These are phyloP conservation scores for Alexandromys fortis DNA, from an alignment of 2,113 vertebrate species.

Conservation along the genomic window DNA sequence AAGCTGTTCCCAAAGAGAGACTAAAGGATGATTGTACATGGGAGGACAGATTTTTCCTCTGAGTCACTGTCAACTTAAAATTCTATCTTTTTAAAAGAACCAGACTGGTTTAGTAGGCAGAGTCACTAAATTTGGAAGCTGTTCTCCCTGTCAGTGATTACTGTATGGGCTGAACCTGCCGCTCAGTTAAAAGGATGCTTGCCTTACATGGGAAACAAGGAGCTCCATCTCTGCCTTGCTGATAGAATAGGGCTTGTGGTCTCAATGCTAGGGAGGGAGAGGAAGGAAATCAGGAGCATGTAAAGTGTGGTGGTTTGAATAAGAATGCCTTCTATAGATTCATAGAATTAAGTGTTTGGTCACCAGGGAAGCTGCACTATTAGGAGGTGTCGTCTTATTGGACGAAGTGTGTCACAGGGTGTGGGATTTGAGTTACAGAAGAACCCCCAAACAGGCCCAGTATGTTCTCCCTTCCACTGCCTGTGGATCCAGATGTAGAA, in stretches of 20 bases:
- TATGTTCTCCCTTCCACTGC: no score
- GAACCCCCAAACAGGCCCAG: no score
- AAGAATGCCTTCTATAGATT: background rate
- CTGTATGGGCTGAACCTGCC: background rate
- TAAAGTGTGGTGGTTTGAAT: background rate
- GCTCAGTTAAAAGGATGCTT: background rate
- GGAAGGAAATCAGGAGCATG: background rate
- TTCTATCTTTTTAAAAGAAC: background rate
- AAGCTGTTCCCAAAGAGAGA: background rate
- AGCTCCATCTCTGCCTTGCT: background rate
- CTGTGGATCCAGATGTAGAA: background rate
- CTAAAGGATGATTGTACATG: background rate
- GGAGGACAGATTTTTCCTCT: background rate
- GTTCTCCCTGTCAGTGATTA: background rate
- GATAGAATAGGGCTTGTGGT: background rate
- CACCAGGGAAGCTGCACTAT: no score
- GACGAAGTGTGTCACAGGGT: background rate
- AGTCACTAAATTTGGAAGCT: background rate
- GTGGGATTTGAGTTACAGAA: background rate
- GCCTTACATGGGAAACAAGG: background rate
- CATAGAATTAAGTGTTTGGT: background rate
- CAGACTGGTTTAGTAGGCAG: background rate
- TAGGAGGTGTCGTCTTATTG: background rate
- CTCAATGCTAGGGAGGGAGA: background rate
- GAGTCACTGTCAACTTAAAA: background rate